Evolutionary conservation across 2,113 vertebrate species (phyloP), one percentile per base, ranked within the genome.

Genomic region (Hippoglossus stenolepis): DNA sequence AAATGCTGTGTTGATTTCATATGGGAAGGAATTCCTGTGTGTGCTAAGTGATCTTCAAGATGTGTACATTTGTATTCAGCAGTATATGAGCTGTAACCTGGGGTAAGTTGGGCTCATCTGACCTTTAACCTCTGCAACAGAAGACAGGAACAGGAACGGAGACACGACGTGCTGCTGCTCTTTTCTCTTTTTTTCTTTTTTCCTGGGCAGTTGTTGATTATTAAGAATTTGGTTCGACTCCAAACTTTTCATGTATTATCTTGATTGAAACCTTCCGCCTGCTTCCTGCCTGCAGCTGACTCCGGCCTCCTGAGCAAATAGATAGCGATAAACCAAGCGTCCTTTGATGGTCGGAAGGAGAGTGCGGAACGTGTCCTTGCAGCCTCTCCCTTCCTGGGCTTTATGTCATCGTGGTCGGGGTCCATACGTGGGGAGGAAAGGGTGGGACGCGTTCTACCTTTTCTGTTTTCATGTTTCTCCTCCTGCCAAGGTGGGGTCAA

Each of bases 271-370:
- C 60, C 83, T 83, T 88, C 82, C 78, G 75, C 70, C 71, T 51
- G 73, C 83, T 73, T 90, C 85, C 82, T 23, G 53, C 61, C 66
- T 66, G 67, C 47, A 62, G 84, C 73, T 72, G 89, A 84, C 43
- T 85, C 63, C 45, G 20, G 68, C 68, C 73, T 86, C 87, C 91
- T 90, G 89, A 87, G 82, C 74, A 91, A 92, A 92, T 85, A 90
- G 71, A 74, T 47, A 68, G 59, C 65, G 70, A 75, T 79, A 65
- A 69, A 59, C 3, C n/a, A 14, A 6, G 65, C 47, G 45, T 70
- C 63, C 79, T 77, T 64, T 84, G 83, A 90, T 75, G 84, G 73
- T 83, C 77, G 14, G 82, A 75, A 69, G 75, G 85, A 82, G 59
- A 53, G 49, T 20, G 72, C 38, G 18, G 69, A 73, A 18, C 82